Base-by-base conservation (phyloP, 2,888 invertebrate genomes). In the Ormyrus pomaceus region DNA sequence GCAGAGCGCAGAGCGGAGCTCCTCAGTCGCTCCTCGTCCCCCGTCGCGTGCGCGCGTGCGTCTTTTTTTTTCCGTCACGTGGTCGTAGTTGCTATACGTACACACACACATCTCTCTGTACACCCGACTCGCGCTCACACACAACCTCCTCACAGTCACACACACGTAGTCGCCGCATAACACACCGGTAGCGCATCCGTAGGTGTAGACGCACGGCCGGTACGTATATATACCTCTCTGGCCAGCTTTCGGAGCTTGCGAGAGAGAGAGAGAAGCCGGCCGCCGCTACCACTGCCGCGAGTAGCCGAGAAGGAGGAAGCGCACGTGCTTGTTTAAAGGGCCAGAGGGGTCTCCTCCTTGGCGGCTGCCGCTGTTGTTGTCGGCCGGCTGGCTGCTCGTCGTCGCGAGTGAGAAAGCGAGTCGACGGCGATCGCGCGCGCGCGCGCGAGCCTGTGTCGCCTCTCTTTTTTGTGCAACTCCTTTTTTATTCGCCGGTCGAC, bases 21-120 rank as follows among this genome's bases (percentile, higher is more conserved):
- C 62, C 65, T 82, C 80, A 82, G 82, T 82, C 74, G 82, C 74
- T 77, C 77, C 71, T 82, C 77, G 79, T 77, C 70, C 71, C 66
- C 80, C 77, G 82, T 77, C 73, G 79, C 74, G 82, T 76, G 72
- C 79, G 76, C 79, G 77, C 69, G 79, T 77, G 70, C 70, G 70
- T 59, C 34, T 34, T 45, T 61, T 65, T 73, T 53, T 50, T 61
- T 45, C 61, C 58, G 34, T 68, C 61, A 11, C 53, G 62, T 69
- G 5, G 70, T 50, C 59, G 65, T 62, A n/a, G 62, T 73, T 64
- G 55, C 51, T 55, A 50, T 61, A 34, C 71, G 13, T 56, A 58
- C 34, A 51, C 72, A 53, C 11, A 13, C 71, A 2, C 46, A 51
- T 19, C 51, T n/a, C 34, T 51, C n/a, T n/a, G 9, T 13, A 62